Percentiles rank a stretch among this genome's conserved stretches.
phyloP scores from a whole-genome alignment of 1,140 invertebrate species.

The Brachionus sp. region DNA sequence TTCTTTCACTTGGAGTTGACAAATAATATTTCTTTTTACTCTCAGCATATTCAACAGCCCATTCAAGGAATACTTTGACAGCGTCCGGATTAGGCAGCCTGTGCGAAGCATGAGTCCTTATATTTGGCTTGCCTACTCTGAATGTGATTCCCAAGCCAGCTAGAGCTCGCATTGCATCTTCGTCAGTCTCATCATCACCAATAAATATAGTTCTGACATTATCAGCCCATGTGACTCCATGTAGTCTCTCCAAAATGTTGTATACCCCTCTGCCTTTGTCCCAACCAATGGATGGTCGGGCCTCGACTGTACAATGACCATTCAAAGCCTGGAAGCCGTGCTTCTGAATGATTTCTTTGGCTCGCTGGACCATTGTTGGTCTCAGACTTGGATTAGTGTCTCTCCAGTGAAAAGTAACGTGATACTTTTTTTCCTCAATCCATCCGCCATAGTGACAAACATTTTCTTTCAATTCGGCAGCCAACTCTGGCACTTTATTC shows the following conservation, averaged over 20 bases:
- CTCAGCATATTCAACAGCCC: constrained; percentile 1
- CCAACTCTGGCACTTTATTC: constrained; percentile 69
- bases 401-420: constrained; percentile 81
- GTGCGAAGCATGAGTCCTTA: not conserved
- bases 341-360: not conserved
- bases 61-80: constrained; percentile 4
- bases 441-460: constrained; percentile 79
- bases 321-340: not conserved
- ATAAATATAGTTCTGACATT: constrained; percentile 82
- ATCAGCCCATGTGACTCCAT: constrained; percentile 84
- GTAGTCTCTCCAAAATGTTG: constrained; percentile 79
- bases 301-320: constrained; percentile 80
- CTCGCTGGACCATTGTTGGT: constrained; percentile 62
- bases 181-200: constrained; percentile 82
- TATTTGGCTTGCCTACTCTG: constrained; percentile 63
- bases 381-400: constrained; percentile 62
- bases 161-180: constrained; percentile 80
- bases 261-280: constrained; percentile 81
- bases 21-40: not conserved
- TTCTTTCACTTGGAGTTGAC: too few species aligned
- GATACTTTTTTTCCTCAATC: constrained; percentile 83
- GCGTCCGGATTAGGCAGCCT: not conserved
- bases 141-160: constrained; percentile 78
- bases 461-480: constrained; percentile 76
- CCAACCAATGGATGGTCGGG: constrained; percentile 81